phyloP scores from a whole-genome alignment of 2,113 vertebrate species.

The Pelusios castaneus region DNA sequence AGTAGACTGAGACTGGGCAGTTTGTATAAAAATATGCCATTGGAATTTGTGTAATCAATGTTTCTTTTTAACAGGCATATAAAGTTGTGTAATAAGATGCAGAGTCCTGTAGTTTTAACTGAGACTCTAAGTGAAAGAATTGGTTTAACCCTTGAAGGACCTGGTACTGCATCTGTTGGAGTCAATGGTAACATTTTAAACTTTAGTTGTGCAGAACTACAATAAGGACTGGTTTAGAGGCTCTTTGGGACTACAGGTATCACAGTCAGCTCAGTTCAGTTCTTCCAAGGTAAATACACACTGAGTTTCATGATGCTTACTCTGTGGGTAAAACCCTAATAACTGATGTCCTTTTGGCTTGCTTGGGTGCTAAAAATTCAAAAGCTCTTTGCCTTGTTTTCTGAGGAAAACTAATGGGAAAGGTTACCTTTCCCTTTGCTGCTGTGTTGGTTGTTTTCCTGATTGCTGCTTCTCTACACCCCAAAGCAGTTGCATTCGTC shows the following conservation, averaged over 20 bases:
- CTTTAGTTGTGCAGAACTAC: not conserved
- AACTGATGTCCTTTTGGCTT: not conserved
- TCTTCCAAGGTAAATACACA: not conserved
- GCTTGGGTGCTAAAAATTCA: not conserved
- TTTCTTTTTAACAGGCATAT: not conserved
- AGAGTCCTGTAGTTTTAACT: not conserved
- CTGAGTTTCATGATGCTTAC: not conserved
- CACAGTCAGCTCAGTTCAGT: not conserved
- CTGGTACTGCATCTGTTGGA: not conserved
- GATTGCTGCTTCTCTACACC: not conserved
- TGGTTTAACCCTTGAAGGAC: not conserved
- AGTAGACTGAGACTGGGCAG: not conserved
- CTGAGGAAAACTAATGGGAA: not conserved
- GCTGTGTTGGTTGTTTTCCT: not conserved
- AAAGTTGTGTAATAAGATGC: not conserved
- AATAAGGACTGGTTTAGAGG: not conserved
- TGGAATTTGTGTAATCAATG: not conserved
- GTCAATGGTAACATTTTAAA: not conserved
- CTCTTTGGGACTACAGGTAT: not conserved
- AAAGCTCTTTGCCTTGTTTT: not conserved
- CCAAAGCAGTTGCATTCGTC: not conserved
- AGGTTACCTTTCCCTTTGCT: not conserved
- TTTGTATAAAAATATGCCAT: not conserved
- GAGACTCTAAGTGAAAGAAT: not conserved
- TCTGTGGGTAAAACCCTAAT: not conserved